phyloP scores from a whole-genome alignment of 2,113 vertebrate genomes.

The Taxidea taxus region DNA sequence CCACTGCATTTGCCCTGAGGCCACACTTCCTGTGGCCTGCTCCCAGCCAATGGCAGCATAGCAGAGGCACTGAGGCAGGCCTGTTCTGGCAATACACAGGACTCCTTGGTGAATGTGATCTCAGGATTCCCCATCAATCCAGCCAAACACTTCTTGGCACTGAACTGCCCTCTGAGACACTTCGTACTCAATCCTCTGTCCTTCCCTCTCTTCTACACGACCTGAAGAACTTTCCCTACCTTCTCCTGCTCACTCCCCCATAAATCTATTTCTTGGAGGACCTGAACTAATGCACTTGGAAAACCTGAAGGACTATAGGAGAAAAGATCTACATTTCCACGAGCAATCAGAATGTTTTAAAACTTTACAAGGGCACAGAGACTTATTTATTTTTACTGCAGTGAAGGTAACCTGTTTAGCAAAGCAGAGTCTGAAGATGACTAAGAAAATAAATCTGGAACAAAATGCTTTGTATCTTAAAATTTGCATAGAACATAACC shows the following conservation, averaged over 20 bases:
- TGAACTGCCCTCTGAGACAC: not conserved
- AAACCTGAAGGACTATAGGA: not conserved
- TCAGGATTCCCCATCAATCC: not conserved
- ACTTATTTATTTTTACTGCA: conserved; percentile 2
- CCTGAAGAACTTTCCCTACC: not conserved
- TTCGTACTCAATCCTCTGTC: not conserved
- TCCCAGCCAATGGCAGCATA: not conserved
- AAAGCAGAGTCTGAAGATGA: conserved; percentile 25
- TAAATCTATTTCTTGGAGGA: not conserved
- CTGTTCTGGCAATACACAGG: not conserved
- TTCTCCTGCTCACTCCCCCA: not conserved
- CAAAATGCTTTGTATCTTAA: conserved; percentile 26
- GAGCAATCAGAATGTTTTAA: not conserved
- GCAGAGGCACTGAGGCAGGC: not conserved
- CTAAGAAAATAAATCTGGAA: conserved; percentile 37
- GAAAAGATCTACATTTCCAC: not conserved
- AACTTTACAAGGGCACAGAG: not conserved
- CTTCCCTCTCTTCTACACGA: not conserved
- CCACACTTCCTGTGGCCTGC: not conserved
- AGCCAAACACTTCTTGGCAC: not conserved
- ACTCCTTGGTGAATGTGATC: not conserved
- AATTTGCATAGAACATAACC: conserved; percentile 31
- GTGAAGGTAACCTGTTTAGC: not conserved
- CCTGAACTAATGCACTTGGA: not conserved
- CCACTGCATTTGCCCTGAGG: not conserved